phyloP scores from a whole-genome alignment of 2,113 vertebrate species.

The Echinops telfairi region DNA sequence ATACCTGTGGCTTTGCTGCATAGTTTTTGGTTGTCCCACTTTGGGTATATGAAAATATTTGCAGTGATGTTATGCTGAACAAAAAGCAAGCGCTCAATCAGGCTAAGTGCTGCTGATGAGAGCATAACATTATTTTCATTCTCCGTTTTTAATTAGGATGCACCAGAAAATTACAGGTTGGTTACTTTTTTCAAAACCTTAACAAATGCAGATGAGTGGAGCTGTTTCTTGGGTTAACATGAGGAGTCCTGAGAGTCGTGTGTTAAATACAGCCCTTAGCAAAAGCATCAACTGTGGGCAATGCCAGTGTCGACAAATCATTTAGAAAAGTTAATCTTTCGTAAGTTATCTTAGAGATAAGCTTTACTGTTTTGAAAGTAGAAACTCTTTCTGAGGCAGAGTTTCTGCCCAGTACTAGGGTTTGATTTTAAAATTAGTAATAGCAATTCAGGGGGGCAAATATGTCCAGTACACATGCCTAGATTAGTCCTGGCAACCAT shows the following conservation, averaged over 20 bases:
- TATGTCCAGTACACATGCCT: background rate
- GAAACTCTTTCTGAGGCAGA: conserved; percentile 11
- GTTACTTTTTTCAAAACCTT: conserved; percentile 72
- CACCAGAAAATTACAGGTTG: conserved; percentile 73
- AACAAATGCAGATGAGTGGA: conserved; percentile 62
- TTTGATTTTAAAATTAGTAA: conserved; percentile 42
- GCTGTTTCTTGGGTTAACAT: conserved; percentile 2
- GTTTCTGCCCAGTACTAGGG: background rate
- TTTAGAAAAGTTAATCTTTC: conserved; percentile 38
- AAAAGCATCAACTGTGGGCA: background rate
- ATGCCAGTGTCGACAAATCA: conserved; percentile 29
- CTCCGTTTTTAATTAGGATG: conserved; percentile 76
- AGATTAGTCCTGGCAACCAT: conserved; percentile 16
- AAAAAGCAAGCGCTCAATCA: conserved; percentile 72
- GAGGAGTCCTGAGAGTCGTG: conserved; percentile 8
- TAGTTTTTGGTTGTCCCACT: conserved; percentile 65
- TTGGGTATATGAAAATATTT: conserved; percentile 70
- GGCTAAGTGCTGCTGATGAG: conserved; percentile 61
- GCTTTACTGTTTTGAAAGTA: background rate
- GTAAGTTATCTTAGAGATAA: background rate
- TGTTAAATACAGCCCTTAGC: conserved; percentile 61
- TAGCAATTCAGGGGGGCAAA: conserved; percentile 8
- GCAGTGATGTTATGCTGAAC: conserved; percentile 57
- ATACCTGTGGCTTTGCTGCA: conserved; percentile 22
- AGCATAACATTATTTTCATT: conserved; percentile 67